Evolutionary conservation across 1,140 invertebrate species (phyloP), one percentile per base, ranked within the genome.

Genomic region (Papilio machaon): DNA sequence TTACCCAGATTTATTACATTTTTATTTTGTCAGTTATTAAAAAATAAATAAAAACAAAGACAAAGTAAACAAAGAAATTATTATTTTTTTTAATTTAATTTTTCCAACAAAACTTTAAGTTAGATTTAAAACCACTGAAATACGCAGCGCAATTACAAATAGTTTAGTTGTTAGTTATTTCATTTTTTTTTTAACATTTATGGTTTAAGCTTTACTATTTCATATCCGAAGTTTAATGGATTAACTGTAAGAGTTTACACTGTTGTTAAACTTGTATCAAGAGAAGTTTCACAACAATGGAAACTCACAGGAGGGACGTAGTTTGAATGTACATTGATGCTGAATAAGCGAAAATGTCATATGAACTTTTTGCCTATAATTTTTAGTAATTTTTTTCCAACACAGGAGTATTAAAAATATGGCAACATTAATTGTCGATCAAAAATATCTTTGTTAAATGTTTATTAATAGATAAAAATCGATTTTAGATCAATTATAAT

Each of bases 181-280:
- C 43, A 47, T 23, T 76, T 54, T 23, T 23, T 77, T 77, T 67
- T 77, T 58, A 38, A 77, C 75, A 43, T 60, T 30, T 58, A 58
- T 43, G 49, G 52, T 77, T 38, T 77, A 77, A 77, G 75, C 49
- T 58, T 77, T 77, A 77, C 13, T 17, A 67, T 67, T 35, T 67
- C n/a, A 64, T 64, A 64, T 77, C 75, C 30, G 75, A 23, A 35
- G 75, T 77, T 38, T 47, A 47, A 47, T 1, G 73, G 73, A 74
- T 47, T 10, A 35, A 10, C 9, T 49, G 47, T 43, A 49, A 9
- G 47, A 1, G 47, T 49, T 43, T 43, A 1, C 38, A 43, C 38
- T 43, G 38, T 43, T 2, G 38, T 43, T 1, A 43, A 43, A 43
- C 38, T 43, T 43, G 38, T 43, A 43, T 43, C 38, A 7, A 43